Conservation (phyloP, 2,113 vertebrate genomes). For the Pterocles gutturalis region DNA sequence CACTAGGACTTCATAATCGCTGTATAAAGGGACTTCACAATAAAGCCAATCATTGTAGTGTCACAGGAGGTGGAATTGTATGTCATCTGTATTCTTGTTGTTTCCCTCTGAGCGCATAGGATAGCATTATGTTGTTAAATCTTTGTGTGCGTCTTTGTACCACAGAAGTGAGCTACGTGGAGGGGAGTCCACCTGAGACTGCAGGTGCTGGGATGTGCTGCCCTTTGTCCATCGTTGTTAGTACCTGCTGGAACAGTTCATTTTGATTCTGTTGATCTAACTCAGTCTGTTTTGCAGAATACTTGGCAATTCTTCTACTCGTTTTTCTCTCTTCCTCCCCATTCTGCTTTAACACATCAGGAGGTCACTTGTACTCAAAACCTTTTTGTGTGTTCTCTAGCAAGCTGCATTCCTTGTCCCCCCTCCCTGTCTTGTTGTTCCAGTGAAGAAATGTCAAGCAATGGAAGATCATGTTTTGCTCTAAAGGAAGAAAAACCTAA, state of each 20-base stretch:
- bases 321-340: background rate
- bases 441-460: background rate
- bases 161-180: fast-evolving
- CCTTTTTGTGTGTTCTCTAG: background rate
- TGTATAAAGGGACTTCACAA: background rate
- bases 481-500: background rate
- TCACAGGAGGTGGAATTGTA: background rate
- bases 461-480: background rate
- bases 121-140: background rate
- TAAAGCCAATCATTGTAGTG: slow-evolving; percentile 1
- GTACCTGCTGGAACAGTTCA: background rate
- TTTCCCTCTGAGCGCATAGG: background rate
- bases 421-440: background rate
- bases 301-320: background rate
- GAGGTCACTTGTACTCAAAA: background rate
- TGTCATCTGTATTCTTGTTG: background rate
- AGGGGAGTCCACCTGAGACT: background rate
- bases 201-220: background rate
- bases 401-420: background rate
- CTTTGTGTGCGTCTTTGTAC: background rate
- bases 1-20: slow-evolving; percentile 34
- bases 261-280: background rate
- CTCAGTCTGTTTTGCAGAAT: background rate
- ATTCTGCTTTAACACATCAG: background rate
- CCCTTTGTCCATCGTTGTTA: background rate